Conservation (phyloP, 2,888 invertebrate species). For the Galerucella nymphaeae region DNA sequence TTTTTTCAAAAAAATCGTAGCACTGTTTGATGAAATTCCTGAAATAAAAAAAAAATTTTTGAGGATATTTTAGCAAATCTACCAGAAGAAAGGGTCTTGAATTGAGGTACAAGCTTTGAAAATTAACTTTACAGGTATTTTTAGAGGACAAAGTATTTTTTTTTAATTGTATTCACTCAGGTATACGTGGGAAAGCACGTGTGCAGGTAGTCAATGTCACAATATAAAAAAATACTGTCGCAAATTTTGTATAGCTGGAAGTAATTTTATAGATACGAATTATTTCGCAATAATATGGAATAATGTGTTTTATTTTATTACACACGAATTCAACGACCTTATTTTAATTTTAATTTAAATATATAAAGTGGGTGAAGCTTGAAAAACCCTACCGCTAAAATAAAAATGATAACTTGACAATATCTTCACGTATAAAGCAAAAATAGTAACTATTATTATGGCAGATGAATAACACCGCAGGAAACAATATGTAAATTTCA, state of each 20-base stretch:
- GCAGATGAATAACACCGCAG: background rate
- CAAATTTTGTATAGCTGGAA: background rate
- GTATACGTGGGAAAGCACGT: constrained; percentile 14
- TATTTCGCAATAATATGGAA: background rate
- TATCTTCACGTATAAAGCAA: background rate
- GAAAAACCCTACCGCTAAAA: background rate
- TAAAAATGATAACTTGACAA: background rate
- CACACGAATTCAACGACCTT: background rate
- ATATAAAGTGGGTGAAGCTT: background rate
- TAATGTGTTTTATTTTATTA: background rate
- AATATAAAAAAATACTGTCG: background rate
- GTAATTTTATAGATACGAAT: background rate
- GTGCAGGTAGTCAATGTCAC: background rate
- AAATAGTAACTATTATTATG: background rate
- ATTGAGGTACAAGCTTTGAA: too few species aligned
- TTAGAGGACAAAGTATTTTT: background rate
- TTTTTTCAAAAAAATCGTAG: too few species aligned
- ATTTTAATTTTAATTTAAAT: too few species aligned
- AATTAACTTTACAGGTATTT: background rate
- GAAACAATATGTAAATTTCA: background rate
- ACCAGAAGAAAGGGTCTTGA: background rate
- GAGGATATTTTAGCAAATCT: too few species aligned
- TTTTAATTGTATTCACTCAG: background rate
- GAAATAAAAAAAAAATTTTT: constrained; percentile 2
- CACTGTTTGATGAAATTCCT: constrained; percentile 20